Conservation (phyloP, 2,888 invertebrate species). For the Melanchra persicariae region DNA sequence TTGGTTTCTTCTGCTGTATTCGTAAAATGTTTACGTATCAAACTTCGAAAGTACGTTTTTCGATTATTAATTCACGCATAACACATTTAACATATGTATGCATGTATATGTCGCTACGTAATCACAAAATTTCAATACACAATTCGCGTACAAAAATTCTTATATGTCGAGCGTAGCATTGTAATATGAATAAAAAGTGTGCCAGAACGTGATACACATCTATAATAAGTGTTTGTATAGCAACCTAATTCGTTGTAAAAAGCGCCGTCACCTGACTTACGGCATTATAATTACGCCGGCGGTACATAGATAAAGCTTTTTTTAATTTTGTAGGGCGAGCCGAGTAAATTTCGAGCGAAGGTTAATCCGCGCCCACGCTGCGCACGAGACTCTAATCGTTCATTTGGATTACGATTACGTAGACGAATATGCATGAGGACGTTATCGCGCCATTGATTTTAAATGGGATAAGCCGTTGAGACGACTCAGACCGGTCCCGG, state of each 20-base stretch:
- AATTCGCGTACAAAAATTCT: conserved; percentile 31
- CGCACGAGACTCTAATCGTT: conserved; percentile 83
- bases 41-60: conserved; percentile 4
- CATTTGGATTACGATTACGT: conserved; percentile 86
- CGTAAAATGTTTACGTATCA: too few relatives aligned
- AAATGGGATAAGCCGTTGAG: conserved; percentile 82
- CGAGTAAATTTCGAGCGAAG: conserved; percentile 70
- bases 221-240: conserved; percentile 70
- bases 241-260: conserved; percentile 75
- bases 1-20: too few relatives aligned
- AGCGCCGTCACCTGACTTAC: conserved; percentile 80
- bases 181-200: conserved; percentile 63
- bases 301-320: conserved; percentile 79
- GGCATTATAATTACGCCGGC: conserved; percentile 83
- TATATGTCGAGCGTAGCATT: conserved; percentile 32
- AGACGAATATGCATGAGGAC: conserved; percentile 85
- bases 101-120: conserved; percentile 2
- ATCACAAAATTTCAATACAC: conserved; percentile 50
- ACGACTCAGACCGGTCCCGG: conserved; percentile 62
- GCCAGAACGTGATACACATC: conserved; percentile 69
- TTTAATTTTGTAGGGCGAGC: conserved; percentile 72
- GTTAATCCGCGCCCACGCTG: conserved; percentile 85
- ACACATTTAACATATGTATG: conserved; percentile 22
- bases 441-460: conserved; percentile 85
- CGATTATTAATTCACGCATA: conserved; percentile 22